Conservation (phyloP, 2,113 vertebrate genomes). For the Equus quagga region DNA sequence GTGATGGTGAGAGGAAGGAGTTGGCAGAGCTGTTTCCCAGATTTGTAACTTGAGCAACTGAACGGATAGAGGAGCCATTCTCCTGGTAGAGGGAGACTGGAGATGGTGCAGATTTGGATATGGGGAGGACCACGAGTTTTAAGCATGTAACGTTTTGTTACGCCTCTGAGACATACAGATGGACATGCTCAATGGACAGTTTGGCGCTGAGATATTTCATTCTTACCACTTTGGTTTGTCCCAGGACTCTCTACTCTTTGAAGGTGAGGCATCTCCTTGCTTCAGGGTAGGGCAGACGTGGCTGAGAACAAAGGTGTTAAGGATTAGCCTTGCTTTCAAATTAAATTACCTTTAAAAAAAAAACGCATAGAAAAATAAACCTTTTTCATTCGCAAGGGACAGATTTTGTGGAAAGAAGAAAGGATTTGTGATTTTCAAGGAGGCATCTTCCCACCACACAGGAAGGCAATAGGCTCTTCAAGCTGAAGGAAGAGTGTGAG, state of each 20-base stretch:
- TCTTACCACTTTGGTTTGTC: background rate
- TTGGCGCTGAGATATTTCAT: background rate
- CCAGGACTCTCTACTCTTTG: background rate
- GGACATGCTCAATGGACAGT: background rate
- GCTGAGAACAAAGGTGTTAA: background rate
- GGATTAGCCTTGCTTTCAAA: background rate
- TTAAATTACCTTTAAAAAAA: background rate
- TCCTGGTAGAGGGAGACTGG: background rate
- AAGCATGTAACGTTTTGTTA: background rate
- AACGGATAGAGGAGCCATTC: background rate
- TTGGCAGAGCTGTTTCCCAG: background rate
- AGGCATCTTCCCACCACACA: background rate
- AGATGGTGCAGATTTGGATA: background rate
- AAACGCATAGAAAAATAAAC: background rate
- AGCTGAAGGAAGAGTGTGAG: background rate
- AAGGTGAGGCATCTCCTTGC: background rate
- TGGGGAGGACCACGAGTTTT: background rate
- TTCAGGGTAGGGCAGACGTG: background rate
- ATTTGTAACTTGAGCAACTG: background rate
- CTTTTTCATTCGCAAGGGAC: background rate
- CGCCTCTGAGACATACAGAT: background rate
- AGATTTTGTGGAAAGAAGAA: background rate
- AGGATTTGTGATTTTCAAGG: conserved; percentile 31
- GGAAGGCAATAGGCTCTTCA: background rate
- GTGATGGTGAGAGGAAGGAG: background rate